phyloP scores from a whole-genome alignment of 1,140 invertebrate species.

The Drosophila kohkoa region DNA sequence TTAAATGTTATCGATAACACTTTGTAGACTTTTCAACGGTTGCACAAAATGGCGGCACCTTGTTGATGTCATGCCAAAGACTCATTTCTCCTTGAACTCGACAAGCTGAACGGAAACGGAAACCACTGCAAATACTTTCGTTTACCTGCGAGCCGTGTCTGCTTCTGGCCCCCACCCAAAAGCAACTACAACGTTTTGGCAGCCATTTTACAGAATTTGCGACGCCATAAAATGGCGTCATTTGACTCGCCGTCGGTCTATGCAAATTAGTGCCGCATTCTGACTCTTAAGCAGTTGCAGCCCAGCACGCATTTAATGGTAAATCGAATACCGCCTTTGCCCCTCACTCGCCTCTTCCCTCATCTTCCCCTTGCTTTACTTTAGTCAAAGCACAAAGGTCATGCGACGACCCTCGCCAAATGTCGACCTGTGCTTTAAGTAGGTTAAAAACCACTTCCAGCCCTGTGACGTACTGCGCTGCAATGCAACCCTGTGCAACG shows the following conservation, averaged over 20 bases:
- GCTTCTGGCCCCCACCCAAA: not conserved
- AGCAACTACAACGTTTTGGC: constrained; percentile 11
- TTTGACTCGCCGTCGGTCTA: constrained; percentile 21
- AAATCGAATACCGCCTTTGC: constrained; percentile 1
- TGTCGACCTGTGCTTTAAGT: constrained; percentile 73
- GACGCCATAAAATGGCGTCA: constrained; percentile 43
- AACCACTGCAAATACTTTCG: constrained; percentile 58
- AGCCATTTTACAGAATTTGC: constrained; percentile 45
- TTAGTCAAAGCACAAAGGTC: constrained; percentile 67
- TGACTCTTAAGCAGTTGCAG: constrained; percentile 11
- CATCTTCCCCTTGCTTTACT: not conserved
- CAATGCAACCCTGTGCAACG: constrained; percentile 55
- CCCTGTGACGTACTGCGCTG: constrained; percentile 43
- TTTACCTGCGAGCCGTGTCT: constrained; percentile 38
- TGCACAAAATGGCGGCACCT: constrained; percentile 21
- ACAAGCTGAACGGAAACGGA: constrained; percentile 49
- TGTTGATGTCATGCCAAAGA: constrained; percentile 52
- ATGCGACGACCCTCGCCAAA: constrained; percentile 76
- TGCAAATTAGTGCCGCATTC: constrained; percentile 50
- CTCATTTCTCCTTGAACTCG: constrained; percentile 53
- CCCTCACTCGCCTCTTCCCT: not conserved
- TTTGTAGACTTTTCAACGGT: too few relatives aligned
- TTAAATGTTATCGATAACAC: too few relatives aligned
- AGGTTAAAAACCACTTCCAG: constrained; percentile 75
- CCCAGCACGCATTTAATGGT: constrained; percentile 23